A percentile compares a stretch with the other conserved stretches of the same genome.
Evolutionary conservation across 1,140 invertebrate species (phyloP).

Genomic region (Lutraria rhynchaena): DNA sequence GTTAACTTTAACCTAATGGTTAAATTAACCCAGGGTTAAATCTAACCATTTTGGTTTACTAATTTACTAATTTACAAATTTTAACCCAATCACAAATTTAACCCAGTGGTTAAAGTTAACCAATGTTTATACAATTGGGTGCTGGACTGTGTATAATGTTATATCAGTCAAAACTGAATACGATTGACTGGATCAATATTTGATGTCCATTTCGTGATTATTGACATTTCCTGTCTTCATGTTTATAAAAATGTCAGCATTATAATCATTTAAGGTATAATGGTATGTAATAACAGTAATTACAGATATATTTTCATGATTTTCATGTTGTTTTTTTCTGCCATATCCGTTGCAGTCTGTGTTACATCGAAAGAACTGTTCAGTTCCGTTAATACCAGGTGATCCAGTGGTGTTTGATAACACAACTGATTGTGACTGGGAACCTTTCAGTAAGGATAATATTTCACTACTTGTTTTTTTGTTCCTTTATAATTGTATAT

Average conservation of each 20-base stretch:
- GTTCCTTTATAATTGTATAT: too few relatives aligned
- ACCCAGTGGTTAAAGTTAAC: too few relatives aligned
- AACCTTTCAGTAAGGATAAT: slow-evolving; percentile 91
- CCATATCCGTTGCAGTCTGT: slow-evolving; percentile 84
- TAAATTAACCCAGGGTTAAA: too few relatives aligned
- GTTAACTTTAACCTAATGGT: too few relatives aligned
- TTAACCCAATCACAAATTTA: too few relatives aligned
- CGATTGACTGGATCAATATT: not conserved
- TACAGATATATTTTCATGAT: not conserved
- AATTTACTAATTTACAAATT: too few relatives aligned
- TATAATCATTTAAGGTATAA: not conserved
- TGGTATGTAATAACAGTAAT: not conserved
- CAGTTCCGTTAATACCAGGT: slow-evolving; percentile 84
- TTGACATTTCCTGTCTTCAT: not conserved
- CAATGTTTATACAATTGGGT: too few relatives aligned
- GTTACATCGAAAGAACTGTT: slow-evolving; percentile 91
- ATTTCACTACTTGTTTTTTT: too few relatives aligned
- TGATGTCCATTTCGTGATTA: too few relatives aligned
- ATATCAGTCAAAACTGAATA: not conserved
- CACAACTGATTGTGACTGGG: slow-evolving; percentile 91
- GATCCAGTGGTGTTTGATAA: slow-evolving; percentile 76
- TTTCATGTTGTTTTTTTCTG: not conserved
- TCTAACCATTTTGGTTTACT: too few relatives aligned
- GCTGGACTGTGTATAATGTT: too few relatives aligned
- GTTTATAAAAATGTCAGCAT: not conserved